Evolutionary conservation across 1,140 invertebrate species (phyloP).

Genomic region (Heliconius nattereri): DNA sequence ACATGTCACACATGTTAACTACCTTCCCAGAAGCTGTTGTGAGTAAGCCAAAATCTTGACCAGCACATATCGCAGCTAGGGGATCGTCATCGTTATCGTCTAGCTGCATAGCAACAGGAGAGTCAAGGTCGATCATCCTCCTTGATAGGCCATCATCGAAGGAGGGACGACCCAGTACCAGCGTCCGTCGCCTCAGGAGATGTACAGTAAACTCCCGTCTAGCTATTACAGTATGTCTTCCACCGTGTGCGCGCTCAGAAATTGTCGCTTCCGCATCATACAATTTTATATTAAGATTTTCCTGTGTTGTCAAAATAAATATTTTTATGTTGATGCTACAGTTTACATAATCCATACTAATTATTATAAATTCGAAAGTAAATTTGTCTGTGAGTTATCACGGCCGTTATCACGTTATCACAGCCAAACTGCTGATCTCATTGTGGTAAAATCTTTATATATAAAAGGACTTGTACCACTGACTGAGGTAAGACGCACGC

Average conservation of each 20-base stretch:
- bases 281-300: constrained; percentile 90
- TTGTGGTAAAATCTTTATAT: too few species aligned
- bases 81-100: constrained; percentile 73
- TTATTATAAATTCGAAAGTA: too few species aligned
- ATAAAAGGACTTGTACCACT: too few species aligned
- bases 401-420: too few species aligned
- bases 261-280: constrained; percentile 84
- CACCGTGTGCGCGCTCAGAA: constrained; percentile 43
- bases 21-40: constrained; percentile 89
- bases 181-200: constrained; percentile 85
- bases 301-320: constrained; percentile 77
- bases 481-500: too few species aligned
- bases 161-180: constrained; percentile 87
- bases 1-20: not conserved
- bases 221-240: constrained; percentile 70
- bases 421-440: too few species aligned
- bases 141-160: constrained; percentile 85
- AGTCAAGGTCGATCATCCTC: constrained; percentile 57
- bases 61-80: constrained; percentile 79
- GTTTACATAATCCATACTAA: too few species aligned
- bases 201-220: constrained; percentile 76
- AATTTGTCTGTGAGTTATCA: too few species aligned
- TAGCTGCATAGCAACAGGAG: constrained; percentile 64
- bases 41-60: constrained; percentile 93
- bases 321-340: not conserved